Evolutionary conservation across 92 coral and sea anemone genomes (phyloP).

Genomic region (Palythoa caribaeorum): DNA sequence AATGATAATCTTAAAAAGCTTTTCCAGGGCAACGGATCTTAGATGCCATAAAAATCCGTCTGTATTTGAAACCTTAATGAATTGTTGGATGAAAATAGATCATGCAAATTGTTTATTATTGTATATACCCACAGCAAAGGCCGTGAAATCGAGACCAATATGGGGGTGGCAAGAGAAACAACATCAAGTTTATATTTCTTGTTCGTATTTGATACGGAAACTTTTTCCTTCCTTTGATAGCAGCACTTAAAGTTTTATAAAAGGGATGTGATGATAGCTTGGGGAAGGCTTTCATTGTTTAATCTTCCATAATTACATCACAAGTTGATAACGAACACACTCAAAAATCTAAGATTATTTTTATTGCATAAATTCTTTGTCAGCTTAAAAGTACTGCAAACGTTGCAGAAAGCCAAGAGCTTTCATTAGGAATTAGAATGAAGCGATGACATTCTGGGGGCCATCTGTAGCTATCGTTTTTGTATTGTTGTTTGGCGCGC

Average conservation of each 20-base stretch:
- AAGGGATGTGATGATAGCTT: slow-evolving; percentile 39
- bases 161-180: slow-evolving; percentile 37
- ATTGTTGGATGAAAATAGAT: slow-evolving; percentile 32
- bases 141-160: slow-evolving; percentile 11
- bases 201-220: slow-evolving; percentile 10
- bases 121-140: slow-evolving; percentile 10
- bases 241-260: slow-evolving; percentile 28
- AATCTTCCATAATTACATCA: slow-evolving; percentile 42
- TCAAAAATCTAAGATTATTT: slow-evolving; percentile 26
- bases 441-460: slow-evolving; percentile 37
- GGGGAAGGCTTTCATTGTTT: slow-evolving; percentile 13
- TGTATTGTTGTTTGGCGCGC: slow-evolving; percentile 67
- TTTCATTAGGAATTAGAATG: neutral
- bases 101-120: neutral
- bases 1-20: neutral
- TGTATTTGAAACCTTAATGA: slow-evolving; percentile 26
- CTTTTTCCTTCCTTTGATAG: slow-evolving; percentile 13
- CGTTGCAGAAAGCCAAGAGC: slow-evolving; percentile 35
- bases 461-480: slow-evolving; percentile 53
- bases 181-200: slow-evolving; percentile 15
- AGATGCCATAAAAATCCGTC: slow-evolving; percentile 36
- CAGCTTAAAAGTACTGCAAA: slow-evolving; percentile 1
- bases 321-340: slow-evolving; percentile 23
- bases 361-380: slow-evolving; percentile 16
- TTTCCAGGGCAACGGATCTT: slow-evolving; percentile 37